A percentile compares a stretch with the other conserved stretches of the same genome.
Evolutionary conservation across 1,140 invertebrate species (phyloP).

Genomic region (Rhysida immarginata): DNA sequence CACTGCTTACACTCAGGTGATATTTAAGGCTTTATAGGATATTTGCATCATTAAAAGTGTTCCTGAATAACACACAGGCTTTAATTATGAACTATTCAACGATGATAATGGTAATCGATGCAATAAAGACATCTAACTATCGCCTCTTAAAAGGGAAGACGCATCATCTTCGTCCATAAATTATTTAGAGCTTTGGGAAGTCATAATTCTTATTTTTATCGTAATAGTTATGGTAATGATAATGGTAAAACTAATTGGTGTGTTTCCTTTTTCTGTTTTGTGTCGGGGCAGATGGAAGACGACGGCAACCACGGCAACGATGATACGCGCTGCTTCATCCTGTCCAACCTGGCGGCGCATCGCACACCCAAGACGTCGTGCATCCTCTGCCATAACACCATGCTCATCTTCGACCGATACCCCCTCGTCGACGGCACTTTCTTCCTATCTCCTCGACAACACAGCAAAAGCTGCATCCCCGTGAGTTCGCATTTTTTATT

Average conservation of each 20-base stretch:
- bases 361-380: slow-evolving; percentile 68
- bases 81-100: no score
- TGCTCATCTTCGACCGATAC: slow-evolving; percentile 90
- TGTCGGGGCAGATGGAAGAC: slow-evolving; percentile 96
- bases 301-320: slow-evolving; percentile 94
- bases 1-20: no score
- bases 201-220: no score
- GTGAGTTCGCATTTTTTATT: no score
- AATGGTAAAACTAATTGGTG: slow-evolving; percentile 5
- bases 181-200: no score
- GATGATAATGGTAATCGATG: no score
- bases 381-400: slow-evolving; percentile 69
- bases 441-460: slow-evolving; percentile 82
- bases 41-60: no score
- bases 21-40: no score
- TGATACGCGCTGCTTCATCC: slow-evolving; percentile 82
- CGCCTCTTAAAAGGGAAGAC: no score
- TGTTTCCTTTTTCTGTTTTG: slow-evolving; percentile 35
- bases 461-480: slow-evolving; percentile 66
- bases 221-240: neutral
- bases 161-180: no score
- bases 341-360: slow-evolving; percentile 71
- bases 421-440: slow-evolving; percentile 94
- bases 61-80: no score
- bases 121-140: no score